A percentile compares a stretch with the other conserved stretches of the same genome.
These are phyloP conservation scores for Autographa gamma DNA, from an alignment of 2,888 invertebrate species.

Conservation along the genomic window DNA sequence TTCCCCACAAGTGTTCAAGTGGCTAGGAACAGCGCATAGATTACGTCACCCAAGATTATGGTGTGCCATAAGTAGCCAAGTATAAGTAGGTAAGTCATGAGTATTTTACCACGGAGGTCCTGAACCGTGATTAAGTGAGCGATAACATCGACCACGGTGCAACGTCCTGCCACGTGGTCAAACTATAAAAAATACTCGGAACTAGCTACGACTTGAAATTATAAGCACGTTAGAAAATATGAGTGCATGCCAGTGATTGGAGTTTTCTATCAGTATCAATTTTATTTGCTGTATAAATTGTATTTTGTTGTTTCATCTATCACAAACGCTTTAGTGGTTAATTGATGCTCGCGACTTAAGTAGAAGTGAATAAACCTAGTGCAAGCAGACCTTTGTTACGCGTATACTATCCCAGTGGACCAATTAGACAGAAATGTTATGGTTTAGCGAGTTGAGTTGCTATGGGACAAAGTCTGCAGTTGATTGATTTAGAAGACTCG, in stretches of 20 bases:
- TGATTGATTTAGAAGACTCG: constrained; percentile 4
- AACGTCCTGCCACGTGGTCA: constrained; percentile 33
- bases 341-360: no score
- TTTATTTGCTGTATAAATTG: no score
- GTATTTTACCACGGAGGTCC: constrained; percentile 22
- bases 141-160: constrained; percentile 45
- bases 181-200: constrained; percentile 27
- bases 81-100: constrained; percentile 15
- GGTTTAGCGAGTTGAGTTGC: no score
- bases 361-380: no score
- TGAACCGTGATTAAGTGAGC: constrained; percentile 36
- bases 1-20: constrained; percentile 11
- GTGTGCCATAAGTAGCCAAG: constrained; percentile 2
- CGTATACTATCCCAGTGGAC: no score
- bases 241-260: background rate
- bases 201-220: constrained; percentile 11
- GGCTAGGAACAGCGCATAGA: constrained; percentile 23
- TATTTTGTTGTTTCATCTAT: no score
- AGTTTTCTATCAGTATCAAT: no score
- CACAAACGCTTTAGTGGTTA: no score
- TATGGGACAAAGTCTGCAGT: background rate
- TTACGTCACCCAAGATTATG: constrained; percentile 14
- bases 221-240: background rate
- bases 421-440: no score
- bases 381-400: no score